A percentile compares a stretch with the other conserved stretches of the same genome.
Conservation (phyloP, 1,140 invertebrate species). For the Phthorimaea operculella region DNA sequence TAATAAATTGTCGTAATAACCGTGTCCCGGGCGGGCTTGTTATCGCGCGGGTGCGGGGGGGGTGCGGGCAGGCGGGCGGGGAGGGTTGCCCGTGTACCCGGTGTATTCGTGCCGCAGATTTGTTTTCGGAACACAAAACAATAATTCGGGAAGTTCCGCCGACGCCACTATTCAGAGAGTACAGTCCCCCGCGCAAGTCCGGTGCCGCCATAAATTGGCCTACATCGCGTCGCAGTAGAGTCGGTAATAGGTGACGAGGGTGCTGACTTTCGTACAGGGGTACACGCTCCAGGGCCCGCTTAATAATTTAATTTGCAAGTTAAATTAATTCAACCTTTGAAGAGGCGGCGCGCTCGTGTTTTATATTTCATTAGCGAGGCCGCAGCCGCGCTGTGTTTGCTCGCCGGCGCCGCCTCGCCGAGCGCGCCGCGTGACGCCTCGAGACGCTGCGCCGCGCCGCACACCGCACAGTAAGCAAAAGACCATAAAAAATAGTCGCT, state of each 20-base stretch:
- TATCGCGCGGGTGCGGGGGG: background rate
- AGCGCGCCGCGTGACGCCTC: background rate
- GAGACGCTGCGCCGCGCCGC: too few species aligned
- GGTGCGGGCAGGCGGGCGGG: background rate
- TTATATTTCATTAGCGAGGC: background rate
- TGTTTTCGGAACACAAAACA: background rate
- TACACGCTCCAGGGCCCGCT: background rate
- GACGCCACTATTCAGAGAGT: background rate
- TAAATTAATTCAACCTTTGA: conserved; percentile 28
- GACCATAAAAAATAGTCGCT: too few species aligned
- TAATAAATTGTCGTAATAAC: too few species aligned
- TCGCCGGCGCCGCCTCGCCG: too few species aligned
- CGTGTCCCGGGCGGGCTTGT: background rate
- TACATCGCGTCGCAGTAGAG: too few species aligned
- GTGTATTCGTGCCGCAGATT: background rate
- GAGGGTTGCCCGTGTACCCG: background rate
- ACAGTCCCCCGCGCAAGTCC: too few species aligned
- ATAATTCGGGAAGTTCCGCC: background rate
- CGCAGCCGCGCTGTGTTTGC: conserved; percentile 7
- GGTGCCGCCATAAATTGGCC: too few species aligned
- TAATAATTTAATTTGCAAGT: conserved; percentile 29
- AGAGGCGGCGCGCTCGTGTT: conserved; percentile 7
- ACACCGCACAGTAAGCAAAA: too few species aligned
- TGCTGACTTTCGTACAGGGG: background rate
- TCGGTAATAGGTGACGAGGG: too few species aligned